phyloP scores from a whole-genome alignment of 2,888 invertebrate genomes.

The Argyresthia albistria region DNA sequence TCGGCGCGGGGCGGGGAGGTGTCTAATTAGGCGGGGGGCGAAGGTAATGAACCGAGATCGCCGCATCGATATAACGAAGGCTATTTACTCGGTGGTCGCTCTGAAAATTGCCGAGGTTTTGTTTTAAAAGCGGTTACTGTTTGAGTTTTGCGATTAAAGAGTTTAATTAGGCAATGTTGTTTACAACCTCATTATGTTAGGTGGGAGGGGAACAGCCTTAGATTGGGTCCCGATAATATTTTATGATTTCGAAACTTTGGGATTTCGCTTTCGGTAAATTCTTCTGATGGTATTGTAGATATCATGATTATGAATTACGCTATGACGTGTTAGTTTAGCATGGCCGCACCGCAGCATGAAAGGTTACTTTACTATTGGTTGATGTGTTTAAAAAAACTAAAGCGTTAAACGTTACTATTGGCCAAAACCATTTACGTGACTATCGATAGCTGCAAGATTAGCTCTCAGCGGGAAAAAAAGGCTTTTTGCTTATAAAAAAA shows the following conservation, averaged over 20 bases:
- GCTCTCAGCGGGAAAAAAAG: too few relatives aligned
- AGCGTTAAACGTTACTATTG: too few relatives aligned
- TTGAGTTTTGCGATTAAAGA: slow-evolving; percentile 72
- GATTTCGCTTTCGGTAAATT: neutral
- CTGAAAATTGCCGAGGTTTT: slow-evolving; percentile 67
- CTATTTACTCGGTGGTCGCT: slow-evolving; percentile 68
- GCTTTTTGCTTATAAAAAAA: too few relatives aligned
- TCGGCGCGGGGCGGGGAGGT: slow-evolving; percentile 30
- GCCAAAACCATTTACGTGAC: too few relatives aligned
- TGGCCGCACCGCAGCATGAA: too few relatives aligned
- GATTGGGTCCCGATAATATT: slow-evolving; percentile 14
- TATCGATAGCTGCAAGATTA: too few relatives aligned
- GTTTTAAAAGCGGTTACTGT: slow-evolving; percentile 70
- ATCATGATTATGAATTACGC: too few relatives aligned
- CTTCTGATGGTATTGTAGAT: too few relatives aligned
- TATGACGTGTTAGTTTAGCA: too few relatives aligned
- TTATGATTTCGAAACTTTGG: neutral
- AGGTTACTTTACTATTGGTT: too few relatives aligned
- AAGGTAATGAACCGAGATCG: slow-evolving; percentile 71
- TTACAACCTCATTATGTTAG: slow-evolving; percentile 69
- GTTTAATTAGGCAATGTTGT: slow-evolving; percentile 71
- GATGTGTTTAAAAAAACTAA: too few relatives aligned
- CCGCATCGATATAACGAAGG: slow-evolving; percentile 66
- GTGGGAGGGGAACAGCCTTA: slow-evolving; percentile 46
- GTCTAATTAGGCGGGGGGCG: slow-evolving; percentile 59